Percentiles rank a stretch among this genome's conserved stretches.
Evolutionary conservation across 1,140 invertebrate species (phyloP).

Genomic region (Drosophila sproati): DNA sequence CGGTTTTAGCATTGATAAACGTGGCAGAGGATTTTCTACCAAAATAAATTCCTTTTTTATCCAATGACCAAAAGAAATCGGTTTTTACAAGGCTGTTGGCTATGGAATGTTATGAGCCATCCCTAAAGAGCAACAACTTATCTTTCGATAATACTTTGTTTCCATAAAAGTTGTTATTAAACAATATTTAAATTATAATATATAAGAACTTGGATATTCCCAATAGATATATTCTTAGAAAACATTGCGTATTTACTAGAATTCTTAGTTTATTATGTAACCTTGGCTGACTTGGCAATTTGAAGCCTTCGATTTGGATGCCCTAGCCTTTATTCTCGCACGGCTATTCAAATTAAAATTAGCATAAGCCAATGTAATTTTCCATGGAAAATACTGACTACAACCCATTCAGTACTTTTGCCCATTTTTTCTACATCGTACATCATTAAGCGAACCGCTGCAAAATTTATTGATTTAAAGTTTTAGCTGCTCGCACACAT

Average conservation of each 20-base stretch:
- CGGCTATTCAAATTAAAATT: conserved; percentile 77
- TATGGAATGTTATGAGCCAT: too few relatives aligned
- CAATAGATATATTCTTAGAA: background rate
- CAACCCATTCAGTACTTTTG: conserved; percentile 33
- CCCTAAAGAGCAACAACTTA: too few relatives aligned
- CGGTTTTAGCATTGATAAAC: too few relatives aligned
- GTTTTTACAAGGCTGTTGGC: background rate
- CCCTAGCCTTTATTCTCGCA: conserved; percentile 76
- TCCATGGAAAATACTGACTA: conserved; percentile 70
- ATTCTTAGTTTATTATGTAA: background rate
- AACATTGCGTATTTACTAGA: background rate
- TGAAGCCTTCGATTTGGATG: conserved; percentile 21
- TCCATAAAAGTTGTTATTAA: too few relatives aligned
- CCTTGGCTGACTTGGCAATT: conserved; percentile 9
- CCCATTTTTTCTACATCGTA: conserved; percentile 13
- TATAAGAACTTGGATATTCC: too few relatives aligned
- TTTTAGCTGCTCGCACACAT: conserved; percentile 66
- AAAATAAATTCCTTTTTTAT: too few relatives aligned
- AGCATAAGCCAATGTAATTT: conserved; percentile 76
- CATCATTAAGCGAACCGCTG: conserved; percentile 45
- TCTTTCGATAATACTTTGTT: too few relatives aligned
- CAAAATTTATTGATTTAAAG: conserved; percentile 80
- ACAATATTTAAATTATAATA: too few relatives aligned
- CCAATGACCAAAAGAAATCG: background rate
- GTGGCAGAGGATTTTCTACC: too few relatives aligned